Conservation (phyloP, 2,797 vertebrate genomes). For the Chromis chromis region DNA sequence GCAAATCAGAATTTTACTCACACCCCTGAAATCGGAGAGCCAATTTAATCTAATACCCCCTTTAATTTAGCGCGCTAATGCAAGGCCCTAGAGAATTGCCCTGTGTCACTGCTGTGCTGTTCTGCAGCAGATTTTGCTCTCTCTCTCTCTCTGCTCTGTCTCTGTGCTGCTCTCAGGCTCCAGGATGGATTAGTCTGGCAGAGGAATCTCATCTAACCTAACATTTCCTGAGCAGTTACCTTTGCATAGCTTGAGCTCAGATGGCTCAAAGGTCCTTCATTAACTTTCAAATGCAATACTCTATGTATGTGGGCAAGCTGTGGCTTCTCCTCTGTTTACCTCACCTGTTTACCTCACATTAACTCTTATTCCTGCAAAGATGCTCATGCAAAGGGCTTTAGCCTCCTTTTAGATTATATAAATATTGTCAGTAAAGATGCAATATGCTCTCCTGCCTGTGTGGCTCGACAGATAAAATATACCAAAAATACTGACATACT, state of each 20-base stretch:
- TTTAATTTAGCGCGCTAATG: constrained; percentile 89
- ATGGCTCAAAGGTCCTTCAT: constrained; percentile 79
- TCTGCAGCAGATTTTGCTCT: constrained; percentile 73
- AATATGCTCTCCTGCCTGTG: neutral
- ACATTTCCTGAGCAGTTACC: constrained; percentile 83
- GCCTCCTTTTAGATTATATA: neutral
- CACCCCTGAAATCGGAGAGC: constrained; percentile 89
- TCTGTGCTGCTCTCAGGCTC: constrained; percentile 72
- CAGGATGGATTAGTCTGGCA: constrained; percentile 84
- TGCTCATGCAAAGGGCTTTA: neutral
- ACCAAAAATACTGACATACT: neutral
- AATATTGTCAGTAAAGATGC: neutral
- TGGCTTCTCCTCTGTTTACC: constrained; percentile 56
- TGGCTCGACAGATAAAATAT: neutral
- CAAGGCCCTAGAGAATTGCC: constrained; percentile 87
- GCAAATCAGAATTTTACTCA: constrained; percentile 91
- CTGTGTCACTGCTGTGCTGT: constrained; percentile 82
- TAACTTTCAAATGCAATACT: constrained; percentile 75
- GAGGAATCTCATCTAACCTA: constrained; percentile 85
- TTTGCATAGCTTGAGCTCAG: constrained; percentile 75
- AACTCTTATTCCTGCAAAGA: constrained; percentile 29
- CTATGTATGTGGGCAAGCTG: constrained; percentile 40
- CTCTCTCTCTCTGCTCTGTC: constrained; percentile 52
- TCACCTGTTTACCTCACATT: constrained; percentile 56
- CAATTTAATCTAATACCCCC: constrained; percentile 91